Evolutionary conservation across 2,113 vertebrate genomes (phyloP).

Genomic region (Setophaga petechia): DNA sequence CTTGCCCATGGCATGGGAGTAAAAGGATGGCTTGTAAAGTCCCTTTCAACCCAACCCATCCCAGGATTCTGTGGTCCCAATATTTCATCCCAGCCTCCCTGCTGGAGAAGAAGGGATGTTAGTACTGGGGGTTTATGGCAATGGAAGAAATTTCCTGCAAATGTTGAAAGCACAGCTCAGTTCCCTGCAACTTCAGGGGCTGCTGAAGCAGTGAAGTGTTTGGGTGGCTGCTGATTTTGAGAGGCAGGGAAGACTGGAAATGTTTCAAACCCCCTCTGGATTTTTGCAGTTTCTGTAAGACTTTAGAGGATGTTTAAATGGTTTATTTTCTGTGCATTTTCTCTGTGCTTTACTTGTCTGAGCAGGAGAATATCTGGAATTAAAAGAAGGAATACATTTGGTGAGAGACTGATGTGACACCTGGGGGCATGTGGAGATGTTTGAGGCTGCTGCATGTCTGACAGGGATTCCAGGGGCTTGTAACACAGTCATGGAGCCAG

Average conservation of each 20-base stretch:
- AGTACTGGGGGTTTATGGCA: neutral
- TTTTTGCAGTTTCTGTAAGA: neutral
- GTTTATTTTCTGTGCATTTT: neutral
- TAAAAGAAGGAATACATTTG: neutral
- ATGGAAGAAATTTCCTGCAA: neutral
- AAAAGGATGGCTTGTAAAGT: neutral
- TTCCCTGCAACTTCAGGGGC: neutral
- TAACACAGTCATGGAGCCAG: neutral
- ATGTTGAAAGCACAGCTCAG: neutral
- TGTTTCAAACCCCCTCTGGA: neutral
- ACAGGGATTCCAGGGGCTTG: neutral
- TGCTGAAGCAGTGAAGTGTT: neutral
- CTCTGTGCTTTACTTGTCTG: neutral
- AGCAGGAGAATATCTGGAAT: neutral
- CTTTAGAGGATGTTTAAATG: neutral
- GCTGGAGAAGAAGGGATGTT: neutral
- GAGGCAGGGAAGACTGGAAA: accelerated
- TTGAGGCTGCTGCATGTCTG: neutral
- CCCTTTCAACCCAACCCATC: neutral
- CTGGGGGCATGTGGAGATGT: neutral
- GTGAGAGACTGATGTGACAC: neutral
- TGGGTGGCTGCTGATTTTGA: neutral
- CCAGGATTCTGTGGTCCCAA: neutral
- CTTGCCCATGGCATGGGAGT: neutral
- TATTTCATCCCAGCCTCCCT: neutral